phyloP scores from a whole-genome alignment of 2,113 vertebrate genomes.

The Sclerurus mexicanus region DNA sequence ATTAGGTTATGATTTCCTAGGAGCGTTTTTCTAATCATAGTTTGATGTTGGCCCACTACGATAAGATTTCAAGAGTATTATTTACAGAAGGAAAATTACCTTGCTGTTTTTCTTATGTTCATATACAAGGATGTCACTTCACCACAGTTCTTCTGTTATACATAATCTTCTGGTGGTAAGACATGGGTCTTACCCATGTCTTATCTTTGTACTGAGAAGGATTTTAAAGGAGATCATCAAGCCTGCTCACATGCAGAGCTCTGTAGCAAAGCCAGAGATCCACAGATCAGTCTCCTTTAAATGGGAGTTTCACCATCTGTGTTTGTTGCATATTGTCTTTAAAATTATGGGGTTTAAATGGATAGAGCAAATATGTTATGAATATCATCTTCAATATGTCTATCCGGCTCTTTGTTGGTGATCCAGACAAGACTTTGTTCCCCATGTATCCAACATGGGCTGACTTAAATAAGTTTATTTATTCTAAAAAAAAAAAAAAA shows the following conservation, averaged over 20 bases:
- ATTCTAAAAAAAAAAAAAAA: background rate
- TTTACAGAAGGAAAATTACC: background rate
- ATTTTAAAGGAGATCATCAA: background rate
- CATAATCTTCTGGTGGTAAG: background rate
- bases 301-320: background rate
- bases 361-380: background rate
- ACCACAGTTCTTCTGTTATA: background rate
- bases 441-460: background rate
- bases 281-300: background rate
- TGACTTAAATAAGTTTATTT: background rate
- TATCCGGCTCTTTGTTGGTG: background rate
- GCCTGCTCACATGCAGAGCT: background rate
- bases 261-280: background rate
- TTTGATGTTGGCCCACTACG: background rate
- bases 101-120: background rate
- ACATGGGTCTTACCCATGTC: no score
- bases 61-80: background rate
- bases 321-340: background rate
- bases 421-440: background rate
- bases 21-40: background rate
- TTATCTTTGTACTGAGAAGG: background rate
- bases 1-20: background rate
- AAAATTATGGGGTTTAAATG: background rate
- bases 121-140: background rate
- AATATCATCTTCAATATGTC: background rate